Base-by-base conservation (phyloP, 37 sponge, comb jelly and placozoan species). In the Geodia barretti region DNA sequence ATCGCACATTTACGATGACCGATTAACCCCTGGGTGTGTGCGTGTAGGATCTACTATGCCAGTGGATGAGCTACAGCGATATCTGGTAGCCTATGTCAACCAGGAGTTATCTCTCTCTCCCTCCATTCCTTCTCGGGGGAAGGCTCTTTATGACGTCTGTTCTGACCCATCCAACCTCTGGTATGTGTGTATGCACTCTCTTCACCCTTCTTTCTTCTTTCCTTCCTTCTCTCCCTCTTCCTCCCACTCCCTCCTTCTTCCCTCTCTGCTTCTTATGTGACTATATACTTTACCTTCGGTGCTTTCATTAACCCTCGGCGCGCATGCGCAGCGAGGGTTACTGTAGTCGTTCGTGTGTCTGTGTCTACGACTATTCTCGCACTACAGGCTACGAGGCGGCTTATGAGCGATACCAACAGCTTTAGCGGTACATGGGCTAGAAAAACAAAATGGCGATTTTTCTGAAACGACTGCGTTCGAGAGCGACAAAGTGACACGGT, bases 71-170 rank as follows among this genome's bases (percentile, higher is more conserved):
- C 78, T 88, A 14, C 82, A 82, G 54, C 64, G 68, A 36, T 83
- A 83, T 38, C 58, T 90, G 4, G 87, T 76, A 39, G 73, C 73
- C 42, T 91, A 87, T 72, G 86, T 91, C 8, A 83, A 83, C 69
- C 28, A 68, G 26, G 88, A 81, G 60, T 41, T 91, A 39, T 25
- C 21, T 2, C 72, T 81, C 9, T 41, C 31, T 23, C 89, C 82
- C 34, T 62, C 92, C 20, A 29, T 91, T 3, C 83, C 92, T 20
- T 41, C 69, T 4, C 28, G 32, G n/a, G 92, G 92, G 37, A 75
- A 54, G 59, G 74, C 82, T 39, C 83, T 91, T 42, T 91, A 79
- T 77, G 79, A 86, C 47, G 72, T 73, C 28, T 86, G 88, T 42
- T 78, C 79, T 29, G 61, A 86, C 54, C 75, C 92, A 0, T 21